These are phyloP conservation scores for Lathronympha strigana DNA, from an alignment of 2,888 invertebrate species.

Conservation along the genomic window DNA sequence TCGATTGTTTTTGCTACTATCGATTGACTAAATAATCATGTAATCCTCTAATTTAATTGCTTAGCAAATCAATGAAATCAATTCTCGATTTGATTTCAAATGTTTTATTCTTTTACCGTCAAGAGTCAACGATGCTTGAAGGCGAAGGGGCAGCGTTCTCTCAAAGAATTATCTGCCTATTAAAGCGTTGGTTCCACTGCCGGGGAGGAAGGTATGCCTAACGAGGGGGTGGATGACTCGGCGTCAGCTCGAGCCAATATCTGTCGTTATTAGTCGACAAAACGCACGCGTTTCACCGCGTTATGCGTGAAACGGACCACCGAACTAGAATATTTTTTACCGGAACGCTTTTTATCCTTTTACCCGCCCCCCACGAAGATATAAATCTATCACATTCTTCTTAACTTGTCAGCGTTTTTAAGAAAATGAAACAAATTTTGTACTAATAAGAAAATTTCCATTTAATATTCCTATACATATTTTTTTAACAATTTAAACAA, in stretches of 20 bases:
- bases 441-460: conserved; percentile 53
- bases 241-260: conserved; percentile 70
- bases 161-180: conserved; percentile 37
- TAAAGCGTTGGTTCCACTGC: conserved; percentile 34
- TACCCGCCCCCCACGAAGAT: conserved; percentile 70
- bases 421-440: conserved; percentile 40
- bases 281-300: conserved; percentile 64
- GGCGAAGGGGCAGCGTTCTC: conserved; percentile 26
- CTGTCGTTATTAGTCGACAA: conserved; percentile 77
- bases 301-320: conserved; percentile 82
- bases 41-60: not conserved
- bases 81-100: conserved; percentile 24
- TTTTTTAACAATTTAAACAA: conserved; percentile 73
- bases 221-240: conserved; percentile 66
- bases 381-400: conserved; percentile 31
- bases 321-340: conserved; percentile 68
- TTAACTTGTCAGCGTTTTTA: not conserved
- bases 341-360: conserved; percentile 55
- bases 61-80: conserved; percentile 15
- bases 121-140: conserved; percentile 24
- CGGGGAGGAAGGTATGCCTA: conserved; percentile 39
- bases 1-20: not conserved
- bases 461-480: conserved; percentile 69
- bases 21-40: conserved; percentile 9
- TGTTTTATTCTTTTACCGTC: conserved; percentile 17